A percentile compares a stretch with the other conserved stretches of the same genome.
These are phyloP conservation scores for Silurus lanzhouensis DNA, from an alignment of 2,797 vertebrate genomes.

Conservation along the genomic window DNA sequence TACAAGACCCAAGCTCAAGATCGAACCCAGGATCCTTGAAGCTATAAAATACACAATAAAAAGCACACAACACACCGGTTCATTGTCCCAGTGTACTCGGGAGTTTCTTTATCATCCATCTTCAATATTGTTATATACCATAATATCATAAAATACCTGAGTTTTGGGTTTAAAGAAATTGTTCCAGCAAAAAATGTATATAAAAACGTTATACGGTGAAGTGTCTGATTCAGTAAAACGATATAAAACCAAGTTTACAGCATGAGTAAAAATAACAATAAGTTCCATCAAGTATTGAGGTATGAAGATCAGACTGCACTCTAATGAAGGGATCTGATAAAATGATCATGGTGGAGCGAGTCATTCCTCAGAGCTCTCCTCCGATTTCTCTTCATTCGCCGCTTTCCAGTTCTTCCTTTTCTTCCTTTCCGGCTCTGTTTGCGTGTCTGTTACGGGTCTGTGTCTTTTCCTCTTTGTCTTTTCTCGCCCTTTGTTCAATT, in stretches of 20 bases:
- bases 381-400: conserved; percentile 52
- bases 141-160: conserved; percentile 41
- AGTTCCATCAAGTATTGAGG: conserved; percentile 31
- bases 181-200: conserved; percentile 7
- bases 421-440: conserved; percentile 66
- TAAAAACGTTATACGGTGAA: conserved; percentile 1
- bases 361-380: conserved; percentile 57
- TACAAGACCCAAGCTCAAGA: background rate
- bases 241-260: conserved; percentile 27
- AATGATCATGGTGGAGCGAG: background rate
- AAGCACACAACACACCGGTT: background rate
- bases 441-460: conserved; percentile 58
- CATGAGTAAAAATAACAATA: conserved; percentile 22
- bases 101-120: background rate
- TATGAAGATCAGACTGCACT: conserved; percentile 17
- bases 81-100: background rate
- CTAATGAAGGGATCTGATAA: background rate
- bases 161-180: conserved; percentile 24
- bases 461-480: conserved; percentile 61
- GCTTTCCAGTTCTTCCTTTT: conserved; percentile 87
- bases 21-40: background rate
- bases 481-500: conserved; percentile 63
- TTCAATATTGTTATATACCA: background rate
- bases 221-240: conserved; percentile 28
- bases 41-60: background rate